Conservation (phyloP, 2,113 vertebrate species). For the Nothoprocta perdicaria region DNA sequence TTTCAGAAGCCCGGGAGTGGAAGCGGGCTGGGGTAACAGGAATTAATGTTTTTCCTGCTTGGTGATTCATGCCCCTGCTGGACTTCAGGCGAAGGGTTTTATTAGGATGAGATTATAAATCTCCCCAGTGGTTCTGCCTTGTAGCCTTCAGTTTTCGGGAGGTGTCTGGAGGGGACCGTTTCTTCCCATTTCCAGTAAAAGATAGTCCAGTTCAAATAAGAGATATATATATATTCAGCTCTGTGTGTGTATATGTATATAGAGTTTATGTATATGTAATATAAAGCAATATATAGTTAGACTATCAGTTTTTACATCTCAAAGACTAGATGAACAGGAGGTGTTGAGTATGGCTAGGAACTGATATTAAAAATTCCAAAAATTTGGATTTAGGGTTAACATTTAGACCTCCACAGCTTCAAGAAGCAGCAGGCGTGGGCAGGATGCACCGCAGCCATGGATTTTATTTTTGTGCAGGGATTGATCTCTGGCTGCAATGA, state of each 20-base stretch:
- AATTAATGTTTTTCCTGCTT: background rate
- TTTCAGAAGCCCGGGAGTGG: background rate
- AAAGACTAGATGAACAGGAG: background rate
- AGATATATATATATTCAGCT: no score
- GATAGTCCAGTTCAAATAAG: background rate
- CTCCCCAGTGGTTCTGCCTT: background rate
- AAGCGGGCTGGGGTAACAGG: background rate
- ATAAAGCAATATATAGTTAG: background rate
- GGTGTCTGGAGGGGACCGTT: background rate
- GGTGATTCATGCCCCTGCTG: conserved; percentile 1
- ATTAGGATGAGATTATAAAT: background rate
- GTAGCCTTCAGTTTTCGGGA: background rate
- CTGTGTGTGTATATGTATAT: no score
- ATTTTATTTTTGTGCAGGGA: background rate
- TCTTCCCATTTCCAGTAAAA: background rate
- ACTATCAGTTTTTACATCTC: background rate
- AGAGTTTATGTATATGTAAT: no score
- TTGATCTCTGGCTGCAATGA: background rate
- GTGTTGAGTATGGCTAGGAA: background rate
- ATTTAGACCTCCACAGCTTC: background rate
- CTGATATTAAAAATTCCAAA: background rate
- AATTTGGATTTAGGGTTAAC: background rate
- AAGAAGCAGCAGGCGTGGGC: background rate
- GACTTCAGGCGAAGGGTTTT: background rate
- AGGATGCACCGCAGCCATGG: background rate